Conservation (phyloP, 2,113 vertebrate genomes). For the Oncorhynchus tshawytscha region DNA sequence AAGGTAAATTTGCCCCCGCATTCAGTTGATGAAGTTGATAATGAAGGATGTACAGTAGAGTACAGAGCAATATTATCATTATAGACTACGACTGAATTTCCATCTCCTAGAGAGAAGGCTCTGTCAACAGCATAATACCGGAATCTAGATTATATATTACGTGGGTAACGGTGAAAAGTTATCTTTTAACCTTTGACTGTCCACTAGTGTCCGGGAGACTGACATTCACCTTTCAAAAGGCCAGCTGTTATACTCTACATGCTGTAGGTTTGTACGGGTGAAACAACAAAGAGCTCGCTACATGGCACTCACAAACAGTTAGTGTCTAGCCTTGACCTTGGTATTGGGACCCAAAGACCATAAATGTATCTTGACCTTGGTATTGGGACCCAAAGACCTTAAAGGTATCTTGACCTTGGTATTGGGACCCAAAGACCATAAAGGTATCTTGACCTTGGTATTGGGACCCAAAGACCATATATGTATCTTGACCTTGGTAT, state of each 20-base stretch:
- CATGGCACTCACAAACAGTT: slow-evolving; percentile 67
- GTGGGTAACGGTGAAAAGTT: slow-evolving; percentile 19
- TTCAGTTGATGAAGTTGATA: slow-evolving; percentile 46
- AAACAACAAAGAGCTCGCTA: slow-evolving; percentile 48
- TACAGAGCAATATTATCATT: slow-evolving; percentile 19
- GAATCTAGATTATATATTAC: slow-evolving; percentile 49
- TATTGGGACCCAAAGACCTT: too few species aligned
- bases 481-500: too few species aligned
- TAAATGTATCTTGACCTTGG: too few species aligned
- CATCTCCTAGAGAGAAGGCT: slow-evolving; percentile 5
- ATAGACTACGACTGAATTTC: slow-evolving; percentile 12
- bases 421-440: too few species aligned
- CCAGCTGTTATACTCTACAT: not conserved
- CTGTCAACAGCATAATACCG: slow-evolving; percentile 26
- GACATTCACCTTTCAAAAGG: not conserved
- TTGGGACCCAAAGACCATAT: too few species aligned
- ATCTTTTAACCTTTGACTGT: not conserved
- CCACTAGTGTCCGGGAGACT: not conserved
- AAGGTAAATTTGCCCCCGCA: slow-evolving; percentile 39
- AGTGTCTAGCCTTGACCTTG: slow-evolving; percentile 67
- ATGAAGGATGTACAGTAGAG: slow-evolving; percentile 33
- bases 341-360: too few species aligned
- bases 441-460: too few species aligned
- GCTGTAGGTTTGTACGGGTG: too few species aligned
- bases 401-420: too few species aligned